A percentile compares a stretch with the other conserved stretches of the same genome.
Evolutionary conservation across 2,888 invertebrate species (phyloP).

Genomic region (Macaria notata): DNA sequence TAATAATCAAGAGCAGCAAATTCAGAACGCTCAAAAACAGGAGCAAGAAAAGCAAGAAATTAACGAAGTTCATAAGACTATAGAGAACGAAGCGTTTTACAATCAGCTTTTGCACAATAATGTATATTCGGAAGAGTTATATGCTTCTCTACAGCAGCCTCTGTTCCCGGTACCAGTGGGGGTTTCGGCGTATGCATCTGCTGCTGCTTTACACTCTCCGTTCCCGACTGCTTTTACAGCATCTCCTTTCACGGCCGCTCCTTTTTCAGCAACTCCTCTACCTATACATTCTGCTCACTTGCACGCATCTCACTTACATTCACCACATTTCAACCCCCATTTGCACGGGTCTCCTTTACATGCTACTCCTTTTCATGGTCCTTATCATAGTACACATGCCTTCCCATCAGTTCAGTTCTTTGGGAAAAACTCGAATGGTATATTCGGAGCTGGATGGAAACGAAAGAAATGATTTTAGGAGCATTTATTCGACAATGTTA

Average conservation of each 20-base stretch:
- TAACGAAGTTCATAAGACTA: slow-evolving; percentile 5
- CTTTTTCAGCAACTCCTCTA: neutral
- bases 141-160: slow-evolving; percentile 1
- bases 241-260: neutral
- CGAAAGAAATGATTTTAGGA: too few relatives aligned
- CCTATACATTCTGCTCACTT: slow-evolving; percentile 12
- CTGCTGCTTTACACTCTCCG: slow-evolving; percentile 1
- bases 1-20: slow-evolving; percentile 6
- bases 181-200: slow-evolving; percentile 7
- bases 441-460: slow-evolving; percentile 16
- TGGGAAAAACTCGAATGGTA: slow-evolving; percentile 21
- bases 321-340: neutral
- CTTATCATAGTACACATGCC: slow-evolving; percentile 14
- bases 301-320: slow-evolving; percentile 7
- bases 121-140: slow-evolving; percentile 7
- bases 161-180: slow-evolving; percentile 19
- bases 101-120: slow-evolving; percentile 17
- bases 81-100: slow-evolving; percentile 8
- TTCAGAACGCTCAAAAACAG: slow-evolving; percentile 7
- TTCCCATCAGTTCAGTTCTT: slow-evolving; percentile 22
- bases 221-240: neutral
- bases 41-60: slow-evolving; percentile 13
- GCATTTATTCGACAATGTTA: too few relatives aligned
- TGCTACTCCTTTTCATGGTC: slow-evolving; percentile 7
- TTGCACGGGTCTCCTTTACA: slow-evolving; percentile 9